Base-by-base conservation (phyloP, 2,888 invertebrate genomes). In the Pyrrhia umbra region DNA sequence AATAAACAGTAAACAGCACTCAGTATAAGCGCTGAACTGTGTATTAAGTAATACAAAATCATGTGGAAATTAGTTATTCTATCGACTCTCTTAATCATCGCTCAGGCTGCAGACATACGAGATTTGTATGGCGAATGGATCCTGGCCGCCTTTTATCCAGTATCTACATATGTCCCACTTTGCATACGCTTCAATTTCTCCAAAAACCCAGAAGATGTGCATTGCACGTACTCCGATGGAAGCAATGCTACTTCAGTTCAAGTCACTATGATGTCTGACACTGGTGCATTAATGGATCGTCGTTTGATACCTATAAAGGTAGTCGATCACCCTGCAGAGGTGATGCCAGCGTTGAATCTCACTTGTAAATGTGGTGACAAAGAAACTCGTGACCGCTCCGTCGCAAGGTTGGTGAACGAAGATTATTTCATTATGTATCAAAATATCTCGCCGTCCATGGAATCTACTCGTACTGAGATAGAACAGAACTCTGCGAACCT, bases 61-160 rank as follows among this genome's bases (percentile, higher is more conserved):
- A 68, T 68, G 68, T 64, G 65, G 72, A 72, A 47, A 39, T 9
- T 71, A 40, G 42, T 47, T 20, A 37, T 21, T 27, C 1, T 68
- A 2, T 54, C 34, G 10, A n/a, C 37, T 15, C 3, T 68, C 0
- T 6, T 70, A 0, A 13, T 62, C 5, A 6, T 50, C 39, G 27
- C 39, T 25, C 71, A 70, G 8, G 21, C 71, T n/a, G 23, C 39
- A 2, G 34, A 55, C 1, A 15, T 68, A 6, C 0, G 34, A 0
- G 30, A 71, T 16, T 15, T 68, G 3, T 62, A 50, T 9, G 68
- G 63, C 0, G 37, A 62, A 6, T 68, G 68, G 71, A 21, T 47
- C 8, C 2, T 34, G 8, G 46, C 25, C 0, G 65, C 65, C 18
- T 56, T 52, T 46, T 68, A 68, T 21, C 65, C 73, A 30, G 15